Conservation (phyloP, 64 coral and sea anemone genomes). For the Pocillopora verrucosa region DNA sequence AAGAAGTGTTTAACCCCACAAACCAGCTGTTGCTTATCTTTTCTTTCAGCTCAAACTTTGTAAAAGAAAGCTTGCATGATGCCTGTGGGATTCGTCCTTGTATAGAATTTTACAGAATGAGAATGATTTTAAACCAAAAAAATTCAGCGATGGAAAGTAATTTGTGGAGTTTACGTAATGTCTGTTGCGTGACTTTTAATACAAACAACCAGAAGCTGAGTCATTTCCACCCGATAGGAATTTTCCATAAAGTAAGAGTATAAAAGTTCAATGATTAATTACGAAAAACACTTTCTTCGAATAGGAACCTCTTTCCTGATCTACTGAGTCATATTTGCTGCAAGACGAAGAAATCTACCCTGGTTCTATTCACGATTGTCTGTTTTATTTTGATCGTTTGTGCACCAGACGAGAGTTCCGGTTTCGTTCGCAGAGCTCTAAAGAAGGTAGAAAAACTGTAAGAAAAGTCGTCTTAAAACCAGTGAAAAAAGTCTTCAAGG, state of each 20-base stretch:
- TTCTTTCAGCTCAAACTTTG: too few species aligned
- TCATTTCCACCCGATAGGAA: too few species aligned
- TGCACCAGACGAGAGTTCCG: neutral
- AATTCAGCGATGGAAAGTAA: neutral
- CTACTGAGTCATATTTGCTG: too few species aligned
- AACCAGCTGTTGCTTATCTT: too few species aligned
- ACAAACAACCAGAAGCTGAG: neutral
- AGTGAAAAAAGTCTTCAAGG: conserved; percentile 55
- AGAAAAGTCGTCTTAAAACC: conserved; percentile 27
- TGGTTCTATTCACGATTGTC: neutral
- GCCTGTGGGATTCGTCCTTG: too few species aligned
- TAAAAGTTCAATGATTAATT: neutral
- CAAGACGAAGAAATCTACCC: neutral
- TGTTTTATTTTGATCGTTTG: conserved; percentile 3
- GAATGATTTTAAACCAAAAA: too few species aligned
- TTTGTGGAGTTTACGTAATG: neutral
- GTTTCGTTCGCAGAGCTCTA: conserved; percentile 13
- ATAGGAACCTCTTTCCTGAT: too few species aligned
- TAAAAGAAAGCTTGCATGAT: too few species aligned
- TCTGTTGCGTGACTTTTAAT: neutral
- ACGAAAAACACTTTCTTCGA: too few species aligned
- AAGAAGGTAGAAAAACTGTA: conserved; percentile 18
- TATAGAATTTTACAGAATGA: too few species aligned
- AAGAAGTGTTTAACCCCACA: too few species aligned
- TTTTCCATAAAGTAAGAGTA: neutral